A percentile compares a stretch with the other conserved stretches of the same genome.
Conservation (phyloP, 2,113 vertebrate species). For the Saccopteryx bilineata region DNA sequence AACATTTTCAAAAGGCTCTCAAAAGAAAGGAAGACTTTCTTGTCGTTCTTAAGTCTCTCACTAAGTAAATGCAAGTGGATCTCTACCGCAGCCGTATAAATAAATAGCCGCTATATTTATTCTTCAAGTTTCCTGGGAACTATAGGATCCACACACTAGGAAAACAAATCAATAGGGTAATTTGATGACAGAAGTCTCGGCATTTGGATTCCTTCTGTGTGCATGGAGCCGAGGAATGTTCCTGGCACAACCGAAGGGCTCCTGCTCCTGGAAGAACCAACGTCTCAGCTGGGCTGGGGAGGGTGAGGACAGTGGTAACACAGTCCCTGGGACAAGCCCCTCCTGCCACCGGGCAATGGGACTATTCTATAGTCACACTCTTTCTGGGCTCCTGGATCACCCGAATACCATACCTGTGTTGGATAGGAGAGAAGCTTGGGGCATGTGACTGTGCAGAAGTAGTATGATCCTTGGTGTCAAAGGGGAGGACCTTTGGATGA, state of each 20-base stretch:
- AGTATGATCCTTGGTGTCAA: neutral
- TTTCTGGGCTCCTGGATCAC: neutral
- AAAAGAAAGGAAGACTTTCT: conserved; percentile 21
- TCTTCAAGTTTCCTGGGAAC: conserved; percentile 59
- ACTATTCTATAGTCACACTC: neutral
- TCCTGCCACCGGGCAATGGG: neutral
- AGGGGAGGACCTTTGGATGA: neutral
- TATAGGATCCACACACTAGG: neutral
- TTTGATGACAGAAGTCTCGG: neutral
- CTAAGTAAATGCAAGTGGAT: conserved; percentile 34
- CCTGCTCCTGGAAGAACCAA: neutral
- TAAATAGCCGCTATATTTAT: conserved; percentile 62
- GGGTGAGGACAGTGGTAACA: neutral
- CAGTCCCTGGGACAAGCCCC: neutral
- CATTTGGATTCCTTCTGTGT: neutral
- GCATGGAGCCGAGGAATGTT: neutral
- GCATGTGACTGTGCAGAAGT: rapidly evolving
- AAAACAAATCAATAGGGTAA: conserved; percentile 46
- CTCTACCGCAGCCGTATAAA: conserved; percentile 37
- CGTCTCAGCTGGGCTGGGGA: neutral
- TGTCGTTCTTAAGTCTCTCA: neutral
- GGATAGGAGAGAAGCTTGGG: neutral
- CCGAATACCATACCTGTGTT: neutral
- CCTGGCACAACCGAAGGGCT: neutral
- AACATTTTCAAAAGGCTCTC: conserved; percentile 40